Percentiles rank a stretch among this genome's conserved stretches.
Evolutionary conservation across 2,113 vertebrate genomes (phyloP).

Genomic region (Jacana jacana): DNA sequence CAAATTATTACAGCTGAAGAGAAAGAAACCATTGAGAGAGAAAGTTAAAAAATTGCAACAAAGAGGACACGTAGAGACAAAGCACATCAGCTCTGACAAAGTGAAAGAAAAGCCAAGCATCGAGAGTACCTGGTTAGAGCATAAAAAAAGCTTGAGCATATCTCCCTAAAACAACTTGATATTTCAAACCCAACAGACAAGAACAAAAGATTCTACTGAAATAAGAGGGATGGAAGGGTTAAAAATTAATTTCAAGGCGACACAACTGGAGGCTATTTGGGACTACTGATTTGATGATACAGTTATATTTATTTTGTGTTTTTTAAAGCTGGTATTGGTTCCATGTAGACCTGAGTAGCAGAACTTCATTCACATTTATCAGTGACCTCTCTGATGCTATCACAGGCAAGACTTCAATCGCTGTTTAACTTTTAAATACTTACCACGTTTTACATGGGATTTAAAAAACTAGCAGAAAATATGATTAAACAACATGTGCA

Average conservation of each 20-base stretch:
- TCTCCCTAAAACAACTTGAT: not conserved
- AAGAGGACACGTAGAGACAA: not conserved
- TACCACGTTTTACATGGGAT: not conserved
- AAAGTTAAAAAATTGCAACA: not conserved
- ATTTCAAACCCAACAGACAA: not conserved
- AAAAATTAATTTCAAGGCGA: not conserved
- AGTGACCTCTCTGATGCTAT: not conserved
- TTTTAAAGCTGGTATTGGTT: not conserved
- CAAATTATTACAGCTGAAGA: not conserved
- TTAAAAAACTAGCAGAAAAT: not conserved
- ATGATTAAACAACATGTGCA: fast-evolving
- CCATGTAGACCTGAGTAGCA: not conserved
- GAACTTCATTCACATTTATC: not conserved
- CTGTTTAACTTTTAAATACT: not conserved
- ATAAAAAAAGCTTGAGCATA: not conserved
- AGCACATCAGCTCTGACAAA: not conserved
- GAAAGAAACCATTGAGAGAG: not conserved
- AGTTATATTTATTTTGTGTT: not conserved
- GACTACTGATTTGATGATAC: not conserved
- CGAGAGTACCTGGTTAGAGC: not conserved
- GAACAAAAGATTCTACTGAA: not conserved
- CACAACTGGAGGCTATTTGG: not conserved
- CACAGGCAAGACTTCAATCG: not conserved
- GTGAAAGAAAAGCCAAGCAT: not conserved
- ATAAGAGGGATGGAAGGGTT: not conserved